Percentiles rank a stretch among this genome's conserved stretches.
Evolutionary conservation across 2,113 vertebrate species (phyloP).

Genomic region (Platichthys flesus): DNA sequence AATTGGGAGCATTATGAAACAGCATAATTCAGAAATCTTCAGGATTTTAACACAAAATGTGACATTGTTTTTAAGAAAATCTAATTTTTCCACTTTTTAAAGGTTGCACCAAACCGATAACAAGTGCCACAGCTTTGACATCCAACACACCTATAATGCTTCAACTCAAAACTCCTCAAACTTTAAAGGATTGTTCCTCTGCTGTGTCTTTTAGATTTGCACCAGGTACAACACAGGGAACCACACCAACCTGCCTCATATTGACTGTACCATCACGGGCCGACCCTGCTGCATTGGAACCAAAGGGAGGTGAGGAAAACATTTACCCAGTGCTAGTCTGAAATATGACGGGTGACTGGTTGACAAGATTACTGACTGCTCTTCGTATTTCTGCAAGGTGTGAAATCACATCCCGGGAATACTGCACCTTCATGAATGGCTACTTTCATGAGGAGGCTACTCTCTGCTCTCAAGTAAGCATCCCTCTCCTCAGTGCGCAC

Average conservation of each 20-base stretch:
- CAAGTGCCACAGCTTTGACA: neutral
- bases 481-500: neutral
- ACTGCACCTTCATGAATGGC: constrained; percentile 98
- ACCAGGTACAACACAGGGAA: constrained; percentile 95
- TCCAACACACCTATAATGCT: neutral
- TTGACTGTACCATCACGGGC: constrained; percentile 96
- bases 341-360: neutral
- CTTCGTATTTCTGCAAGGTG: constrained; percentile 83
- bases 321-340: neutral
- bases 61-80: too few relatives aligned
- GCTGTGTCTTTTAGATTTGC: constrained; percentile 86
- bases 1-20: too few relatives aligned
- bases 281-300: constrained; percentile 98
- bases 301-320: constrained; percentile 91
- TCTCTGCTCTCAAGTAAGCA: constrained; percentile 94
- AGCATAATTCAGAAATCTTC: too few relatives aligned
- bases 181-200: neutral
- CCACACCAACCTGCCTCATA: constrained; percentile 96
- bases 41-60: too few relatives aligned
- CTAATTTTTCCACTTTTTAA: too few relatives aligned
- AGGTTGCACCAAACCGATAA: too few relatives aligned
- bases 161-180: neutral
- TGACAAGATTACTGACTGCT: constrained; percentile 2
- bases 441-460: constrained; percentile 98
- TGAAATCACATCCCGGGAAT: constrained; percentile 98